A percentile compares a stretch with the other conserved stretches of the same genome.
phyloP scores from a whole-genome alignment of 2,888 invertebrate species.

The Cotesia congregata region DNA sequence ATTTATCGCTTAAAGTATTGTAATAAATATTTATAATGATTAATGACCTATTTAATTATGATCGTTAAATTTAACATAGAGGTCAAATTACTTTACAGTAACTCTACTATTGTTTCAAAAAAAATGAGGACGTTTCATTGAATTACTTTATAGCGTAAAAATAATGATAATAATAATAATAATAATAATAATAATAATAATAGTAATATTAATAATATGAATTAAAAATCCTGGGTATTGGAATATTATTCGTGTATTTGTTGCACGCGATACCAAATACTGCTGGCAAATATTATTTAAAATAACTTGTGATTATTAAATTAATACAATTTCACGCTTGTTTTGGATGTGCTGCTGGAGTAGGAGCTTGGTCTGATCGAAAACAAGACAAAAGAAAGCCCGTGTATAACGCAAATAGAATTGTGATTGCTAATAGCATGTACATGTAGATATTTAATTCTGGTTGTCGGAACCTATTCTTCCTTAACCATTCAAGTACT shows the following conservation, averaged over 20 bases:
- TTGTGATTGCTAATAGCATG: slow-evolving; percentile 86
- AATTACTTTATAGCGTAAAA: slow-evolving; percentile 1
- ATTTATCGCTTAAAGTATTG: slow-evolving; percentile 6
- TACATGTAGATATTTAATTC: slow-evolving; percentile 96
- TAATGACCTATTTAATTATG: not conserved
- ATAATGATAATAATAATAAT: slow-evolving; percentile 11
- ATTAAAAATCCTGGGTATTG: slow-evolving; percentile 23
- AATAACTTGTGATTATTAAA: slow-evolving; percentile 19
- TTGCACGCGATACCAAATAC: slow-evolving; percentile 35
- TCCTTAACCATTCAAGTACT: slow-evolving; percentile 92
- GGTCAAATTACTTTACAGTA: not conserved
- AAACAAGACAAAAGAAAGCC: slow-evolving; percentile 93
- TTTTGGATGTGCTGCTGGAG: slow-evolving; percentile 76
- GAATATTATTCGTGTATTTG: slow-evolving; percentile 23
- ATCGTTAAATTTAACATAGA: not conserved
- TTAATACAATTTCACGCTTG: slow-evolving; percentile 73
- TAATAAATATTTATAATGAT: slow-evolving; percentile 11
- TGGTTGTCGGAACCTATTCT: slow-evolving; percentile 93
- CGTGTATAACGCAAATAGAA: slow-evolving; percentile 91
- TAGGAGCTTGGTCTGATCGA: slow-evolving; percentile 79
- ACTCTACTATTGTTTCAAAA: not conserved
- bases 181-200: not conserved
- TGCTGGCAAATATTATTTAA: slow-evolving; percentile 28
- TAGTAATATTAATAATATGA: slow-evolving; percentile 11
- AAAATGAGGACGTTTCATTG: not conserved